Base-by-base conservation (phyloP, 2,113 vertebrate species). In the Lathamus discolor region DNA sequence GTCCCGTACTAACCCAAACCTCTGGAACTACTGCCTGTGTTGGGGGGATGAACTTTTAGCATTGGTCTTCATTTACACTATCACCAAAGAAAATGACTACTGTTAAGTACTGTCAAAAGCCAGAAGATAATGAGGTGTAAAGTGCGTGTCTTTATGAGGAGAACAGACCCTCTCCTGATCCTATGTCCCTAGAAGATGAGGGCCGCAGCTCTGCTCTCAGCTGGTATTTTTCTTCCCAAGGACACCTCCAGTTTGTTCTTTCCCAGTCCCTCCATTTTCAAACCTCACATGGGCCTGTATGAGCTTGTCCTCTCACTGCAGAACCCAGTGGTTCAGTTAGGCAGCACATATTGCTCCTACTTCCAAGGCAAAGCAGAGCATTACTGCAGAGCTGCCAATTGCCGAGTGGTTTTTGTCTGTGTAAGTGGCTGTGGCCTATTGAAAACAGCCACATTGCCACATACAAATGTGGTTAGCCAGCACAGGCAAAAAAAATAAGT, bases 21-120 rank as follows among this genome's bases (percentile, higher is more conserved):
- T n/a, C 33, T 98, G 72, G 98, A 98, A 94, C 95, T 98, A 35
- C 79, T 98, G 35, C 98, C 98, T 2, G 97, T 98, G 7, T 33
- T 97, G 41, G 59, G 98, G 98, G n/a, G 97, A 93, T 80, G 97
- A 98, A 12, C 85, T 96, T 77, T 81, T 98, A 24, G 98, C 97
- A 7, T 9, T 98, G n/a, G 25, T 98, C 27, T 97, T 99, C 11
- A 85, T 98, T 79, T 96, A 98, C 1, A 93, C 98, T 74, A 68
- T 98, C 85, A 85, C 98, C 75, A 98, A 96, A 90, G 95, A 96
- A 78, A 98, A 98, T 52, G 79, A 97, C 82, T 98, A 97, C 75
- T 96, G 94, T 97, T 98, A 88, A 96, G 77, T 74, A 35, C 35
- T 70, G 41, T 37, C 37, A 67, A 76, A 89, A 68, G 11, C 9